Percentiles rank a stretch among this genome's conserved stretches.
These are phyloP conservation scores for Pantherophis guttatus DNA, from an alignment of 2,113 vertebrate genomes.

Conservation along the genomic window DNA sequence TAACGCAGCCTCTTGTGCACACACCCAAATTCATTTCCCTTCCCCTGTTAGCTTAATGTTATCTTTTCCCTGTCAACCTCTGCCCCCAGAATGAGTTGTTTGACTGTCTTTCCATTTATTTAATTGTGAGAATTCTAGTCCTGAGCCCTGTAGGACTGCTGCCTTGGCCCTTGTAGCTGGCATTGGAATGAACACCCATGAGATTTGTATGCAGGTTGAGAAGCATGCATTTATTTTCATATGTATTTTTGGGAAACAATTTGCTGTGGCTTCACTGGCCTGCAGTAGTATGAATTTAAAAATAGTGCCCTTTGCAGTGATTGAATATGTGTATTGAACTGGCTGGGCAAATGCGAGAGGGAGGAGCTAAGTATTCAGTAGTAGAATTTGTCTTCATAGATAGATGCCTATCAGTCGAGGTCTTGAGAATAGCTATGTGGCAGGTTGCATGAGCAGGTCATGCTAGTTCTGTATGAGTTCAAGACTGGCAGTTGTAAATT, in stretches of 20 bases:
- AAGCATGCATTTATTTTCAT: not conserved
- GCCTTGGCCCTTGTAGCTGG: not conserved
- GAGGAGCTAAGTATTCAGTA: not conserved
- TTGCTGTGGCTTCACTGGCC: not conserved
- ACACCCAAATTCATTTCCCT: not conserved
- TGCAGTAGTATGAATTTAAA: not conserved
- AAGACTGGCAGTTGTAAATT: constrained; percentile 7
- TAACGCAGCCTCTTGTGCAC: not conserved
- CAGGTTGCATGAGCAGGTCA: constrained; percentile 31
- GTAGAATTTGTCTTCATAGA: constrained; percentile 2
- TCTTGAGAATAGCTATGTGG: constrained; percentile 9
- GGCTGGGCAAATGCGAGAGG: constrained; percentile 2
- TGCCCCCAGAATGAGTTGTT: not conserved
- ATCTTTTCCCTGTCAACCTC: not conserved
- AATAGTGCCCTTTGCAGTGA: not conserved
- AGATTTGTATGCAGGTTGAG: not conserved
- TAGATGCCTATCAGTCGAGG: constrained; percentile 5
- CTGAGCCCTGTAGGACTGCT: not conserved
- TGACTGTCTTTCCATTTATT: not conserved
- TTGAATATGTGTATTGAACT: not conserved
- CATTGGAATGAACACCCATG: not conserved
- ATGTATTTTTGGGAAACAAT: not conserved
- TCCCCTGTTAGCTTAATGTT: not conserved
- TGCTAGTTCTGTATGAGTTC: constrained; percentile 19
- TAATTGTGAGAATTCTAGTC: not conserved